Percentiles rank a stretch among this genome's conserved stretches.
Conservation (phyloP, 2,797 vertebrate genomes). For the Pipistrellus kuhlii region DNA sequence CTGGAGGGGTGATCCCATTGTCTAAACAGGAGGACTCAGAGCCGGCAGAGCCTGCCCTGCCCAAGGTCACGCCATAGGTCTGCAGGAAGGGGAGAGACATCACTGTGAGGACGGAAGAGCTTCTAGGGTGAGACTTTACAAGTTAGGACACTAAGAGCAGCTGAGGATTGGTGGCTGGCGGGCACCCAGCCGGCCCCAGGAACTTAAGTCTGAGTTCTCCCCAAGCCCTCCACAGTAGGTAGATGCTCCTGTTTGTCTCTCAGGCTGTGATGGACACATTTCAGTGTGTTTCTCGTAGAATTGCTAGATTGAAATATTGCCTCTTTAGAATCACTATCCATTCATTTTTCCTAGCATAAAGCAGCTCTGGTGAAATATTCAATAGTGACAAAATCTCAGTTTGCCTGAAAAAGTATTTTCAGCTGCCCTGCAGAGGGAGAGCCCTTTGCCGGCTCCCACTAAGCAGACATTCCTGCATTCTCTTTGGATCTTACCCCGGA, state of each 20-base stretch:
- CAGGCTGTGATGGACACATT: rapidly evolving
- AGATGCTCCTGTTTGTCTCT: not conserved
- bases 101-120: not conserved
- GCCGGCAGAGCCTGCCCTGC: not conserved
- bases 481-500: not conserved
- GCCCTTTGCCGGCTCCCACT: not conserved
- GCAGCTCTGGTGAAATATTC: not conserved
- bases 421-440: not conserved
- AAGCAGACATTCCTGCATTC: not conserved
- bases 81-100: not conserved
- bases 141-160: not conserved
- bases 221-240: not conserved
- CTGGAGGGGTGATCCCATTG: not conserved
- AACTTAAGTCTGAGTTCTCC: not conserved
- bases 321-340: not conserved
- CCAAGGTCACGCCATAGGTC: rapidly evolving
- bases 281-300: not conserved
- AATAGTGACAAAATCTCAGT: not conserved
- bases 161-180: not conserved
- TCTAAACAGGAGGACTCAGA: not conserved
- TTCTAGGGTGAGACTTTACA: not conserved
- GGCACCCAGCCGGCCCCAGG: rapidly evolving
- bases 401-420: not conserved
- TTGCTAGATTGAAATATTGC: not conserved
- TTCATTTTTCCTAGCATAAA: not conserved